phyloP scores from a whole-genome alignment of 2,797 vertebrate genomes.

The Eulemur mongoz region DNA sequence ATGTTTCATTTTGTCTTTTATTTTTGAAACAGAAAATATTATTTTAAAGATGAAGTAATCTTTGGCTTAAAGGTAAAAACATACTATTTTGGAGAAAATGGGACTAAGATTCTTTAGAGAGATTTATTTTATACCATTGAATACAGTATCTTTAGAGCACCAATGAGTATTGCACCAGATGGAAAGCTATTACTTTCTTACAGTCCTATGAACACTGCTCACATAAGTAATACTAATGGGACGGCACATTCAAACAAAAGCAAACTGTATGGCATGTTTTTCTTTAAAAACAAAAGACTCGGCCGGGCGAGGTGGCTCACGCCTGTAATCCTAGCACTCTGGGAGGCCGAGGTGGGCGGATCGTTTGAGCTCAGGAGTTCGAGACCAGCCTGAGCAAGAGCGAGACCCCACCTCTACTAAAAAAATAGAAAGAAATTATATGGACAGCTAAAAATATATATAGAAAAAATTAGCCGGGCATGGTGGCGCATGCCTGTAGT shows the following conservation, averaged over 20 bases:
- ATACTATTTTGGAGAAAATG: background rate
- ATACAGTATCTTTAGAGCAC: background rate
- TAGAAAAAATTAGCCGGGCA: too few relatives aligned
- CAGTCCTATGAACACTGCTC: background rate
- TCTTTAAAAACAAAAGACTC: background rate
- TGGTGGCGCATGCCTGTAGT: too few relatives aligned
- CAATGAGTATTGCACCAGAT: background rate
- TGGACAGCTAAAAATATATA: too few relatives aligned
- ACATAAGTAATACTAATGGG: background rate
- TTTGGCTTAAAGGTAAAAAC: slow-evolving; percentile 17
- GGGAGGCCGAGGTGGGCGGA: too few relatives aligned
- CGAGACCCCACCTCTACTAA: too few relatives aligned
- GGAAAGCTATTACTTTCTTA: background rate
- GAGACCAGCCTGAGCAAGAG: too few relatives aligned
- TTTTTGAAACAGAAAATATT: slow-evolving; percentile 23
- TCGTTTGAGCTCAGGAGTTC: too few relatives aligned
- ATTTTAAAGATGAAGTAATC: slow-evolving; percentile 43
- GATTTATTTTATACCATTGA: slow-evolving; percentile 9
- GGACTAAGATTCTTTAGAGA: background rate
- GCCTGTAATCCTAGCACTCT: too few relatives aligned
- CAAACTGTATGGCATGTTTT: background rate
- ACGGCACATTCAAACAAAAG: background rate
- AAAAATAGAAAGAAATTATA: too few relatives aligned
- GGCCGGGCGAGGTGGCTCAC: too few relatives aligned
- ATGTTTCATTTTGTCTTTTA: slow-evolving; percentile 17